Conservation (phyloP, 2,797 vertebrate species). For the Myotis pilosus region DNA sequence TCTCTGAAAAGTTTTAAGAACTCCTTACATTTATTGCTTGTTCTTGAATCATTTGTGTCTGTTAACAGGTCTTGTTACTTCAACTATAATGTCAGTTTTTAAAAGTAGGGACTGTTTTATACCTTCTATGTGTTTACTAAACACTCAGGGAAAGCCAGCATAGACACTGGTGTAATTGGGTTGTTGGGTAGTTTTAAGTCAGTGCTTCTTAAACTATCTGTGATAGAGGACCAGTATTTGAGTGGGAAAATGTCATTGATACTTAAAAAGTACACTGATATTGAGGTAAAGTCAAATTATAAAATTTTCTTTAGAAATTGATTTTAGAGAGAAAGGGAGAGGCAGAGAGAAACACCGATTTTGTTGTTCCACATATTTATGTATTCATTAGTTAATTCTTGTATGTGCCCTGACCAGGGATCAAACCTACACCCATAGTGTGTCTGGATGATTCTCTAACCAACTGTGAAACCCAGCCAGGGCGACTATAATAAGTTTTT, state of each 20-base stretch:
- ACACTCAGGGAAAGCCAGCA: neutral
- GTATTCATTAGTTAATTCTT: neutral
- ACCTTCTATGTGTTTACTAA: neutral
- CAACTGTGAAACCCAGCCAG: neutral
- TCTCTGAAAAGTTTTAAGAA: neutral
- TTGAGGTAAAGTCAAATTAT: neutral
- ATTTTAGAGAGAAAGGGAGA: neutral
- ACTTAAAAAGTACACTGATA: neutral
- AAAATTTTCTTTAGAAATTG: neutral
- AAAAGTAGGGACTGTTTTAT: neutral
- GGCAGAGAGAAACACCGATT: neutral
- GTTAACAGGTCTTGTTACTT: constrained; percentile 18
- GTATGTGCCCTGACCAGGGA: neutral
- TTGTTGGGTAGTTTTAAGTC: constrained; percentile 14
- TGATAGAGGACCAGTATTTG: neutral
- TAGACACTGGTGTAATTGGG: neutral
- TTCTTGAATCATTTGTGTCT: neutral
- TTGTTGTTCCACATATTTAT: neutral
- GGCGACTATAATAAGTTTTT: neutral
- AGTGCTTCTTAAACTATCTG: neutral
- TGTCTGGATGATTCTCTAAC: neutral
- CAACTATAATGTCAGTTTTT: neutral
- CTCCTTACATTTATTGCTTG: neutral
- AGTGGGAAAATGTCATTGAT: neutral
- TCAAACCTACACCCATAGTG: neutral